Conservation (phyloP, 2,797 vertebrate species). For the Staurois parvus region DNA sequence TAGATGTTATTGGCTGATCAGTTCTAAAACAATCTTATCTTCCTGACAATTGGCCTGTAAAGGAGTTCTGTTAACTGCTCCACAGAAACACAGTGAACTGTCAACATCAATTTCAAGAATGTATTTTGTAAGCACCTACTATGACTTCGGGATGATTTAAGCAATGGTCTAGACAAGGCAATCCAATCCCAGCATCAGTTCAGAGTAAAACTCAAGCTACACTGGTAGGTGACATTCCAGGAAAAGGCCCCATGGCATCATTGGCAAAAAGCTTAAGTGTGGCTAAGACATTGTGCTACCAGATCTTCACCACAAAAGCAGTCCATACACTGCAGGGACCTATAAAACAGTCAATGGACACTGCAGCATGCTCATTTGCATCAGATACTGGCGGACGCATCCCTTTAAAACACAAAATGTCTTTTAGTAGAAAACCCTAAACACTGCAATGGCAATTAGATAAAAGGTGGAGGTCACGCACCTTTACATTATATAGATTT, state of each 20-base stretch:
- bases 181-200: slow-evolving; percentile 21
- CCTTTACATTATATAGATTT: slow-evolving; percentile 49
- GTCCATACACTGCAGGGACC: background rate
- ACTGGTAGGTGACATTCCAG: slow-evolving; percentile 8
- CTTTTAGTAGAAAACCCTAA: slow-evolving; percentile 40
- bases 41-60: too few species aligned
- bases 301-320: slow-evolving; percentile 54
- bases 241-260: slow-evolving; percentile 24
- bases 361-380: slow-evolving; percentile 57
- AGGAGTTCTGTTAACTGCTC: too few species aligned
- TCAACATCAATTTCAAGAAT: too few species aligned
- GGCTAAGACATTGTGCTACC: slow-evolving; percentile 38
- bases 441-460: slow-evolving; percentile 62
- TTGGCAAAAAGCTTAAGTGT: slow-evolving; percentile 14
- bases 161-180: slow-evolving; percentile 9
- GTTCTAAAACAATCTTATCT: too few species aligned
- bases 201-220: slow-evolving; percentile 37
- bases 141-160: background rate
- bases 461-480: slow-evolving; percentile 35
- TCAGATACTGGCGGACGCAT: slow-evolving; percentile 39
- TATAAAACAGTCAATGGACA: slow-evolving; percentile 28
- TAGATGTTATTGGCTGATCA: too few species aligned
- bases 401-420: slow-evolving; percentile 29
- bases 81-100: too few species aligned
- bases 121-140: too few species aligned